Base-by-base conservation (phyloP, 1,140 invertebrate genomes). In the Drosophila tani region DNA sequence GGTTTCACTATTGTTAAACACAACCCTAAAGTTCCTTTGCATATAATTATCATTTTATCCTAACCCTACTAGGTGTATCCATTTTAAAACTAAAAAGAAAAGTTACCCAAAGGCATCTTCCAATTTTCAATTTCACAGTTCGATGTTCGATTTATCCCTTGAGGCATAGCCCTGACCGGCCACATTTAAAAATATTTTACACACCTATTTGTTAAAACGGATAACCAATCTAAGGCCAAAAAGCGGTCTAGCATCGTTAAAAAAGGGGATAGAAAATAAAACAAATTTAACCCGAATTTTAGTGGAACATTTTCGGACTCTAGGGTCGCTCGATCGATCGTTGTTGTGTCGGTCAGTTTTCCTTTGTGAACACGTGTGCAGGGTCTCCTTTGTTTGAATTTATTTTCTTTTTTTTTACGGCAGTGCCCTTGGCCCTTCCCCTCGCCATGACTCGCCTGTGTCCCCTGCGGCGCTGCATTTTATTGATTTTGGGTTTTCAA, bases 331-430 rank as follows among this genome's bases (percentile, higher is more conserved):
- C 32, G 60, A 59, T 73, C 43, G 60, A 57, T 73, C 51, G 67
- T 73, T 60, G 67, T 76, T 73, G 67, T 76, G 83, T 71, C 83
- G 84, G 80, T 75, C 80, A 80, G 64, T 86, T 82, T 76, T 91
- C 47, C 78, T 84, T 90, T 90, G 85, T 90, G 75, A 90, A 90
- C 85, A 90, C 85, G 85, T 90, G 85, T 90, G 85, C 85, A 57
- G 74, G 71, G 65, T 76, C 68, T 74, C 53, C 17, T 71, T 77
- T 79, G 66, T 71, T 62, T 24, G 47, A 56, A 47, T 57, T 60
- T 74, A 45, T 73, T 59, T 60, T 58, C 40, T 78, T 81, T 78
- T 69, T 78, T 51, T 75, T 56, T 49, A 60, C 51, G 46, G 60
- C 53, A 51, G 19, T 60, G 67, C 69, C 38, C 77, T 70, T 71